Evolutionary conservation across 2,113 vertebrate species (phyloP).

Genomic region (Scophthalmus maximus): DNA sequence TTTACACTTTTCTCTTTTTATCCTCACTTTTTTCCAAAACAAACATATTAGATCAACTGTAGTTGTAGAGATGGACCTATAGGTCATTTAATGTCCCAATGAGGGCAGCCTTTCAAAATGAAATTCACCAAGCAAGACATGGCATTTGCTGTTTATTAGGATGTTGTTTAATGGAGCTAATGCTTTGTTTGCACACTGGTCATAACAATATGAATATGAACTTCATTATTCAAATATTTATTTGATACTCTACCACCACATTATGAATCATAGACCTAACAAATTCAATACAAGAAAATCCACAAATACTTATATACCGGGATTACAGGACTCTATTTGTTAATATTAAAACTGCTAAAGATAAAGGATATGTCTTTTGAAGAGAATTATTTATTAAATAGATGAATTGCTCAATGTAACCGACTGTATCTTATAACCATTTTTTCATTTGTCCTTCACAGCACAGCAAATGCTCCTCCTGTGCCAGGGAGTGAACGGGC

Average conservation of each 20-base stretch:
- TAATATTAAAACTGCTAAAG: not conserved
- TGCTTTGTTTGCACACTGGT: slow-evolving; percentile 1
- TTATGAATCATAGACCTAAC: not conserved
- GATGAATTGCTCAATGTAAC: not conserved
- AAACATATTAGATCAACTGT: not conserved
- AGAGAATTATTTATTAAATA: not conserved
- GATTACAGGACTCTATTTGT: not conserved
- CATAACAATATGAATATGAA: not conserved
- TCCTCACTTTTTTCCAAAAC: not conserved
- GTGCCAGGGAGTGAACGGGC: slow-evolving; percentile 64
- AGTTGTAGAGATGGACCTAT: not conserved
- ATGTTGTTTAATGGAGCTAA: not conserved
- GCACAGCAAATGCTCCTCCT: slow-evolving; percentile 78
- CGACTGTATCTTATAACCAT: not conserved
- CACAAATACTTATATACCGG: not conserved
- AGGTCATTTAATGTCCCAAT: not conserved
- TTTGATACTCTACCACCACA: not conserved
- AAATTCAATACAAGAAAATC: slow-evolving; percentile 4
- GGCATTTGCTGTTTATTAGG: not conserved
- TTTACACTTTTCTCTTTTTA: not conserved
- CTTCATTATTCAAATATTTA: slow-evolving; percentile 7
- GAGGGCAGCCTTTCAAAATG: not conserved
- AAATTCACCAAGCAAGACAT: not conserved
- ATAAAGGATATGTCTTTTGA: not conserved
- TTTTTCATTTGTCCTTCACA: slow-evolving; percentile 43